phyloP scores from a whole-genome alignment of 2,797 vertebrate genomes.

The Pitangus sulphuratus region DNA sequence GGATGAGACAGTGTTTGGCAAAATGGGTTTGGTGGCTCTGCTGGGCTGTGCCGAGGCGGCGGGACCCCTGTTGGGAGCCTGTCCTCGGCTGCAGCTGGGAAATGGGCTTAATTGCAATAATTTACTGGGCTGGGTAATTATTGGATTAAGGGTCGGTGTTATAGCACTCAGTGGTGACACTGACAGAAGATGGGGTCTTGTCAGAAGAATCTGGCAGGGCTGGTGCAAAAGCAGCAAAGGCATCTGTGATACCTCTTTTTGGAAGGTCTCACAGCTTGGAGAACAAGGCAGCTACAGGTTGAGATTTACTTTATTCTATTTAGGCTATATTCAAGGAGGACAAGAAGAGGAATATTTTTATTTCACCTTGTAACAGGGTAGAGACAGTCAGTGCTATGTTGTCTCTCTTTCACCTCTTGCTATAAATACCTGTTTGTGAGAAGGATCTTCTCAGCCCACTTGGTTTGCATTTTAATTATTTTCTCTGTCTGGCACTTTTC shows the following conservation, averaged over 20 bases:
- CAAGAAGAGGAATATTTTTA: background rate
- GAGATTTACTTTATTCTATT: background rate
- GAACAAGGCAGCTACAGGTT: background rate
- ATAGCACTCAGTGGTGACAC: background rate
- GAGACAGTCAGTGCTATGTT: background rate
- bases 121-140: conserved; percentile 39
- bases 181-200: background rate
- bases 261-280: background rate
- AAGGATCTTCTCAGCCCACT: conserved; percentile 25
- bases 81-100: conserved; percentile 1
- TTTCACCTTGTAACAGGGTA: background rate
- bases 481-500: conserved; percentile 40
- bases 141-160: background rate
- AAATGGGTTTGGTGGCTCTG: background rate
- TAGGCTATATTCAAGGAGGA: background rate
- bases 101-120: conserved; percentile 51
- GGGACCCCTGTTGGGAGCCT: background rate
- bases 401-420: conserved; percentile 26
- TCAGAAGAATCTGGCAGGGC: background rate
- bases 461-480: conserved; percentile 57
- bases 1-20: background rate
- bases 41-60: background rate
- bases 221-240: background rate
- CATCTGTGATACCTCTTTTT: background rate
- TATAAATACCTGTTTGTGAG: conserved; percentile 9